Base-by-base conservation (phyloP, 2,888 invertebrate genomes). In the Cosmorhoe ocellata region DNA sequence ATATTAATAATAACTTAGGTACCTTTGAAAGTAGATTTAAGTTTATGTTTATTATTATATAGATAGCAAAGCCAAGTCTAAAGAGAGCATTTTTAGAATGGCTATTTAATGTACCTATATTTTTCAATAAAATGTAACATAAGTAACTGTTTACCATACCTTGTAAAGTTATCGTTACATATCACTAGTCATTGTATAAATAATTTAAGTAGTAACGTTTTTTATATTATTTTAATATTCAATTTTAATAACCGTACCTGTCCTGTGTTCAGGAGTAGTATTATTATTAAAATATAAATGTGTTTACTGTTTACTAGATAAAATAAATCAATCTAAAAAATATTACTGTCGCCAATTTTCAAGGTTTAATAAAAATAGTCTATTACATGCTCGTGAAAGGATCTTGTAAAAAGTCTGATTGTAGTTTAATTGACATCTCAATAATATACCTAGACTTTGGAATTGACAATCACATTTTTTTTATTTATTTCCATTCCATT, bases 221-320 rank as follows among this genome's bases (percentile, higher is more conserved):
- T 69, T 71, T 68, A 69, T 75, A 70, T 71, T 69, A 68, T 24
- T 5, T 6, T 24, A 18, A 18, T 62, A 67, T 68, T 69, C 70
- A 76, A 71, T 76, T 24, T 24, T 77, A 76, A 76, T 81, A 78
- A 80, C 79, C 67, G 88, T 89, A 89, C 89, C 89, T 89, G 89
- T 82, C 86, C 84, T 88, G 89, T 82, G 81, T 88, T 87, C 85
- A 84, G 86, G 87, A 88, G 75, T 78, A 78, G 75, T 75, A 76
- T 79, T 77, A 74, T 18, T 18, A 72, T n/a, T n/a, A n/a, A n/a
- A n/a, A n/a, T n/a, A n/a, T n/a, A n/a, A n/a, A n/a, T n/a, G n/a
- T n/a, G n/a, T n/a, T n/a, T n/a, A n/a, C n/a, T n/a, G n/a, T n/a
- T n/a, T 37, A 40, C 12, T 18, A 11, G 14, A 14, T 31, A 22